These are phyloP conservation scores for Balanococcus diminutus DNA, from an alignment of 2,888 invertebrate genomes.

Conservation along the genomic window DNA sequence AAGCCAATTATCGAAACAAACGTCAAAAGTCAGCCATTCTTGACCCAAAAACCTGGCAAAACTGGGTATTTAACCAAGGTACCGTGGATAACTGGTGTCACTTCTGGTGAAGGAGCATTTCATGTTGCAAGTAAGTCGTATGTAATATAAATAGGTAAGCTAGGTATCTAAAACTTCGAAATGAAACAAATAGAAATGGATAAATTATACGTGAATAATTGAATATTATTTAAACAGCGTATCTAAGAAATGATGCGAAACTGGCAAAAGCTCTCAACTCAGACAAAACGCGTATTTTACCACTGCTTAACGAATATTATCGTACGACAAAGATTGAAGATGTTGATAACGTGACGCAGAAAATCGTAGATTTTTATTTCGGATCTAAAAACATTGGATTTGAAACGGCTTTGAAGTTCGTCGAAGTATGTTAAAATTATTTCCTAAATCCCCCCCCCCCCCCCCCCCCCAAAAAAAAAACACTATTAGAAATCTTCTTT, in stretches of 20 bases:
- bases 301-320: neutral
- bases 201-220: no score
- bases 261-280: neutral
- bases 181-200: no score
- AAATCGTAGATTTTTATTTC: neutral
- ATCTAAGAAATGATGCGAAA: neutral
- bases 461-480: no score
- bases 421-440: neutral
- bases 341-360: neutral
- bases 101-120: constrained; percentile 47
- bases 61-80: neutral
- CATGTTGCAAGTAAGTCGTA: no score
- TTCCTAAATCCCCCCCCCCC: no score
- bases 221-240: no score
- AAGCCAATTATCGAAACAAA: constrained; percentile 22
- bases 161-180: no score
- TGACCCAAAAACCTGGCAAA: neutral
- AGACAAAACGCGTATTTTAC: neutral
- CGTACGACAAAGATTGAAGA: neutral
- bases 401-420: neutral
- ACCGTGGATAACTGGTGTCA: constrained; percentile 44
- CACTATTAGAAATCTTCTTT: no score
- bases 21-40: neutral
- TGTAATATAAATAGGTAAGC: no score
- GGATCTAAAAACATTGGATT: neutral